Percentiles rank a stretch among this genome's conserved stretches.
Evolutionary conservation across 2,113 vertebrate species (phyloP).

Genomic region (Lasiurus borealis): DNA sequence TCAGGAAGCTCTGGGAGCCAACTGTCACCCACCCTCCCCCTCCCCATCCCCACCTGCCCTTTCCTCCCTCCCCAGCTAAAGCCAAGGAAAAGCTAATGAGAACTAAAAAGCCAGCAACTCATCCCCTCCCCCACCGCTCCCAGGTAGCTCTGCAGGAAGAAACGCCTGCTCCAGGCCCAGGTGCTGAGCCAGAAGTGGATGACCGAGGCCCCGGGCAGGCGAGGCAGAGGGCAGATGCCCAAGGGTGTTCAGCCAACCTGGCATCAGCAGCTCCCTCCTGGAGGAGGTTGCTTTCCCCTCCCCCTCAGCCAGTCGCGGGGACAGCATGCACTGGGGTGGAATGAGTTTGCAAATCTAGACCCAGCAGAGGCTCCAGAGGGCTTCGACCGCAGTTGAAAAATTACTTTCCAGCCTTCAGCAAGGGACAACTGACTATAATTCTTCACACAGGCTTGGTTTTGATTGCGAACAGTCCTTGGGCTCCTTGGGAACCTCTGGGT

Average conservation of each 20-base stretch:
- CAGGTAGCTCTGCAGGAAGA: background rate
- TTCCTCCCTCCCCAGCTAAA: background rate
- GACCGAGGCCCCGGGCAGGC: background rate
- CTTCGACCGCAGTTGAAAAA: background rate
- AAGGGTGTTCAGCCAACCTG: background rate
- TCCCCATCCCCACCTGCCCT: background rate
- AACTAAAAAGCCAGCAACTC: background rate
- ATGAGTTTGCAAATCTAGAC: background rate
- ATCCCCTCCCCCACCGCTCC: background rate
- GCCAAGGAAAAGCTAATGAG: background rate
- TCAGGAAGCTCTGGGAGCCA: slow-evolving; percentile 45
- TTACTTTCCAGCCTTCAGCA: background rate
- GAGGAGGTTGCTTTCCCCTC: background rate
- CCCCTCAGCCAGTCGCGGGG: background rate
- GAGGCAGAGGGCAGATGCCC: background rate
- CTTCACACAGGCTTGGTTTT: background rate
- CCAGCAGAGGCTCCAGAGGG: background rate
- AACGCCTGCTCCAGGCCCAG: background rate
- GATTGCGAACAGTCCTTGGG: background rate
- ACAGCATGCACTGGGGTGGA: background rate
- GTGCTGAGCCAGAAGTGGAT: background rate
- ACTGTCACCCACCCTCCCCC: slow-evolving; percentile 4
- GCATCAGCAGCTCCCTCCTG: background rate
- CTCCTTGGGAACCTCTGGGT: background rate
- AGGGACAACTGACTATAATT: background rate